These are phyloP conservation scores for Thinocorus orbignyianus DNA, from an alignment of 2,113 vertebrate species.

Conservation along the genomic window DNA sequence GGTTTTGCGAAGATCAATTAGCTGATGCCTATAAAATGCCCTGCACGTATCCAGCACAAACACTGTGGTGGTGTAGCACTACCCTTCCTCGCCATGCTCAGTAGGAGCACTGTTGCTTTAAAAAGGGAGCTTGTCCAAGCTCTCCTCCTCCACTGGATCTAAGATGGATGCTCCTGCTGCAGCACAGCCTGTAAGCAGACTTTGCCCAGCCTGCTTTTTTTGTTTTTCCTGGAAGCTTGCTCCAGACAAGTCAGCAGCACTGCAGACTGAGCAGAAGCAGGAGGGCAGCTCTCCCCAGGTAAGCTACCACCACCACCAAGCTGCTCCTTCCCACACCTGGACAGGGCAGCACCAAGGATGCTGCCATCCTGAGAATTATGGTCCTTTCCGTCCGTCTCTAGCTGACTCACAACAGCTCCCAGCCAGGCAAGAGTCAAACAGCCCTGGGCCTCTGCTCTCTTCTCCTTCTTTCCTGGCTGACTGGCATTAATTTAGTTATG, in stretches of 20 bases:
- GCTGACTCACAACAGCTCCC: conserved; percentile 26
- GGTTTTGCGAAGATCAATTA: not conserved
- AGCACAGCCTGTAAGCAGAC: conserved; percentile 69
- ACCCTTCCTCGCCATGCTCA: conserved; percentile 12
- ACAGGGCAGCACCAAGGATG: conserved; percentile 15
- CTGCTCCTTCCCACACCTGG: conserved; percentile 23
- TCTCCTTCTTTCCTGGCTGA: not conserved
- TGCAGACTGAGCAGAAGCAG: conserved; percentile 51
- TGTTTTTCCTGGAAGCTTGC: conserved; percentile 74
- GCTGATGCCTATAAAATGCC: not conserved
- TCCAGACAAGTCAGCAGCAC: conserved; percentile 67
- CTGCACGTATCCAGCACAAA: not conserved
- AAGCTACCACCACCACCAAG: conserved; percentile 20
- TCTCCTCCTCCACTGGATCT: conserved; percentile 60
- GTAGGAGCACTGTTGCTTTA: conserved; percentile 69
- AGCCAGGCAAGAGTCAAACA: not conserved
- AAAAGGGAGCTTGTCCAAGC: conserved; percentile 69
- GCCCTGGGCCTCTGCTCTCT: not conserved
- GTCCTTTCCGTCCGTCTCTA: not conserved
- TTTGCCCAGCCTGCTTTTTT: conserved; percentile 75
- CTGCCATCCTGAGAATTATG: conserved; percentile 53
- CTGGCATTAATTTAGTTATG: not conserved
- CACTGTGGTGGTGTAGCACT: not conserved
- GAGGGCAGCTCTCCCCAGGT: conserved; percentile 63
- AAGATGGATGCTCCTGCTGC: conserved; percentile 68